Percentiles rank a stretch among this genome's conserved stretches.
Evolutionary conservation across 2,113 vertebrate species (phyloP).

Genomic region (Mastomys coucha): DNA sequence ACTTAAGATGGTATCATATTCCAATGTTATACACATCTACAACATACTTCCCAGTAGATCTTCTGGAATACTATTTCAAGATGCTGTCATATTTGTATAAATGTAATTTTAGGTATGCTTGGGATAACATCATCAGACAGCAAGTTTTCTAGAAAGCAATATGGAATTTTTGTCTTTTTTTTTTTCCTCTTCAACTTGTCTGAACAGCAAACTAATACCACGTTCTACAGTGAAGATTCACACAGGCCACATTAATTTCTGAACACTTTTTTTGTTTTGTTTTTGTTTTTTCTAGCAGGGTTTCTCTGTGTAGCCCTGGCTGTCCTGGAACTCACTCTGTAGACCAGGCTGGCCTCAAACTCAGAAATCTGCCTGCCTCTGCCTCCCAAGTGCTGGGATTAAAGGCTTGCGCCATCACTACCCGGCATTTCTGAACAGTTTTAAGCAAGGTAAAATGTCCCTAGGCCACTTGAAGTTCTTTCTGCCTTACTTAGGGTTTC

Average conservation of each 20-base stretch:
- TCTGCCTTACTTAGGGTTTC: neutral
- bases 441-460: neutral
- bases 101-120: neutral
- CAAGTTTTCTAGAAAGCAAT: neutral
- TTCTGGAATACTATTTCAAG: neutral
- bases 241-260: neutral
- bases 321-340: too few relatives aligned
- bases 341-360: too few relatives aligned
- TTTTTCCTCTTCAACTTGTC: neutral
- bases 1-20: neutral
- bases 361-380: too few relatives aligned
- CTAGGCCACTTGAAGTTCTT: neutral
- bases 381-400: too few relatives aligned
- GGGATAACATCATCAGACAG: neutral
- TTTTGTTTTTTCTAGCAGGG: too few relatives aligned
- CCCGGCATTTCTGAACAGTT: neutral
- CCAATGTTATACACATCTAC: neutral
- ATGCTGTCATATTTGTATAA: neutral
- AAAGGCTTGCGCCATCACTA: too few relatives aligned
- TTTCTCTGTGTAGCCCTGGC: too few relatives aligned
- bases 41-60: neutral
- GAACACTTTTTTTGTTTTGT: neutral
- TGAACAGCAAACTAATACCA: neutral
- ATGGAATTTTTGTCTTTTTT: neutral
- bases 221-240: neutral